Base-by-base conservation (phyloP, 2,113 vertebrate species). In the Sceloporus tristichus region DNA sequence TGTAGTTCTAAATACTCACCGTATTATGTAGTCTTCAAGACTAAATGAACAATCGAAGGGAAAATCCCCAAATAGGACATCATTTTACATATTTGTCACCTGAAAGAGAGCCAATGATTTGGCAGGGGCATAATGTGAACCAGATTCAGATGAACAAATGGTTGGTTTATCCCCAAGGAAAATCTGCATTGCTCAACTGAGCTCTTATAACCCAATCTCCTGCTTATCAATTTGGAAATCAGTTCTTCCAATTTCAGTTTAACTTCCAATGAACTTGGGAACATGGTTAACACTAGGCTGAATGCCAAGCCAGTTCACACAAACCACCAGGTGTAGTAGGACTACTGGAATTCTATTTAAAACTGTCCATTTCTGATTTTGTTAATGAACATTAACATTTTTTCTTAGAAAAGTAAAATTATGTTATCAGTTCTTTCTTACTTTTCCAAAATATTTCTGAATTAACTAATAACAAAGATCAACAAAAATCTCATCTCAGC, bases 1-100 rank as follows among this genome's bases (percentile, higher is more conserved):
- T 9, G 6, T 48, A 38, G 6, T 48, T 82, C 34, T 82, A 76
- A 76, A 23, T 23, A 78, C n/a, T 53, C 71, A 19, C 16, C 13
- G 14, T 5, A 18, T 25, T 80, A 80, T 25, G 38, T 11, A 59
- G 62, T 14, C 40, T 78, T 83, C 23, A 77, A 66, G 40, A 54
- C 11, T 23, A 53, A 42, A 27, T 38, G 23, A 62, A 74, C 48
- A 80, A n/a, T 16, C 1, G 16, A 65, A 48, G 59, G 23, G 21
- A 34, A 68, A 34, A 14, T 0, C 0, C 78, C 34, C 48, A 62
- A 59, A 62, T 9, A 40, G 4, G 8, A 48, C 38, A 5, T 54
- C 79, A 6, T 77, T 87, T 81, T 34, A 56, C n/a, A 48, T n/a
- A 78, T 29, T 68, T 59, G 27, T 74, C 84, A 88, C 87, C 81